Base-by-base conservation (phyloP, 2,888 invertebrate species). In the Theretra japonica region DNA sequence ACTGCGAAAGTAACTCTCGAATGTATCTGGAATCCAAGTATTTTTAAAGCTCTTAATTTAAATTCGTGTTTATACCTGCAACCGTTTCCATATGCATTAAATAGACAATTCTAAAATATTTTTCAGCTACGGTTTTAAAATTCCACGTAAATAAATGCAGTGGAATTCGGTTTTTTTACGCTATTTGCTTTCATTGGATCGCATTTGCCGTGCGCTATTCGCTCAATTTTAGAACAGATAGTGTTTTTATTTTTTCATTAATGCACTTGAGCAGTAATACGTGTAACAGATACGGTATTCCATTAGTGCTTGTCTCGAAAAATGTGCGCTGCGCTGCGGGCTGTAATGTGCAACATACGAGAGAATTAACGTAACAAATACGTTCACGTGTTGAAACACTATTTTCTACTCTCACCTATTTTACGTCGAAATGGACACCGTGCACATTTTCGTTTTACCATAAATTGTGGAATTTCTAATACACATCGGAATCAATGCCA, bases 191-290 rank as follows among this genome's bases (percentile, higher is more conserved):
- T 33, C 62, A 62, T 62, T 62, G n/a, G 8, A 33, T 41, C 21
- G 33, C 21, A 41, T 41, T 7, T 11, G 33, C 33, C 33, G 60
- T 33, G 33, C n/a, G 30, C 62, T 60, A 2, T 33, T 21, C 8
- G 62, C 33, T 62, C 33, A 41, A 33, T n/a, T 33, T 33, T 62
- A 21, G 21, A 33, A 33, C 21, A 21, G 17, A 4, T 60, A 60
- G n/a, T 11, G 6, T n/a, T n/a, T 33, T 62, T 53, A 53, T 53
- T 62, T 60, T 41, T 33, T 62, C 62, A 21, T 62, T 33, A 15
- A 62, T n/a, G 62, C 33, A 62, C 21, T 62, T 41, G 33, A 6
- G 60, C n/a, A 60, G 17, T 59, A 60, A n/a, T 33, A n/a, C n/a
- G 33, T 21, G 30, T 41, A 62, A 62, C 19, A 62, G n/a, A 33